Evolutionary conservation across 1,140 invertebrate genomes (phyloP).

Genomic region (Ephestia elutella): DNA sequence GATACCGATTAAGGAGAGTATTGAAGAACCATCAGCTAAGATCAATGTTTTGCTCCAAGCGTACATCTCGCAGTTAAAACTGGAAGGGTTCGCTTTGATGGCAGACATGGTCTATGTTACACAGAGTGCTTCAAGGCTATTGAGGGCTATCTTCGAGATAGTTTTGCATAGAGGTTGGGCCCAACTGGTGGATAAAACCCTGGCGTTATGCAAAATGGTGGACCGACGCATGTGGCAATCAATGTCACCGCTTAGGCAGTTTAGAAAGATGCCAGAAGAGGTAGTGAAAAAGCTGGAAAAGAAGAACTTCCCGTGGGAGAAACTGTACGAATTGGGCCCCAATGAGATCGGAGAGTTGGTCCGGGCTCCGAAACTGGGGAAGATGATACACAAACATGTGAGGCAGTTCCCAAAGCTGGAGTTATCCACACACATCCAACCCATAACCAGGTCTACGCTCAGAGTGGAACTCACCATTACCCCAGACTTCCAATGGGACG

Average conservation of each 20-base stretch:
- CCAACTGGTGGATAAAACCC: constrained; percentile 95
- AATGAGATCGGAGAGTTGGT: constrained; percentile 99
- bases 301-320: constrained; percentile 95
- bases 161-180: constrained; percentile 91
- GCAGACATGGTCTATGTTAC: constrained; percentile 99
- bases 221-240: constrained; percentile 99
- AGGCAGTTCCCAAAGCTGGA: constrained; percentile 98
- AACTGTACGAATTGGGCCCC: constrained; percentile 96
- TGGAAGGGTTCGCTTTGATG: constrained; percentile 99
- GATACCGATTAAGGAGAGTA: constrained; percentile 99
- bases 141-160: constrained; percentile 99
- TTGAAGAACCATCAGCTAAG: constrained; percentile 98
- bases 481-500: constrained; percentile 99
- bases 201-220: constrained; percentile 99
- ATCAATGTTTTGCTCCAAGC: constrained; percentile 95
- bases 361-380: constrained; percentile 95
- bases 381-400: constrained; percentile 98
- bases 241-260: constrained; percentile 98
- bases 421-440: constrained; percentile 96
- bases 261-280: constrained; percentile 98
- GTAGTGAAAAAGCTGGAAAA: constrained; percentile 98
- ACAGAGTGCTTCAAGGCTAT: constrained; percentile 95
- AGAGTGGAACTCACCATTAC: constrained; percentile 98
- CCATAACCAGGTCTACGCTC: constrained; percentile 95
- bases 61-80: constrained; percentile 98